Evolutionary conservation across 2,797 vertebrate genomes (phyloP).

Genomic region (Bradypodion ventrale): DNA sequence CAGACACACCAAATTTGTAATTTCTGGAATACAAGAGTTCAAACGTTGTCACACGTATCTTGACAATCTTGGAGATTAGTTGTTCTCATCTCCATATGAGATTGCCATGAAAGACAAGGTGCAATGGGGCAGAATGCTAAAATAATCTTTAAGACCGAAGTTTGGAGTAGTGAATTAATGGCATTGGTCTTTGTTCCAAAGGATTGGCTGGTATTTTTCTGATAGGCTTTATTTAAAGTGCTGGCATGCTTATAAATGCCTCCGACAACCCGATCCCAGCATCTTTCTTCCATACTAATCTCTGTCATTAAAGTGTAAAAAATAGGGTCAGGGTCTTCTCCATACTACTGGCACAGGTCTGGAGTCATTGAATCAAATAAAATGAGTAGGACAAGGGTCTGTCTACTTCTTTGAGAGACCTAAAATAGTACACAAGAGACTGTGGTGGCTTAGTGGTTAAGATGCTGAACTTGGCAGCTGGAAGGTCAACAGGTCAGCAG

Average conservation of each 20-base stretch:
- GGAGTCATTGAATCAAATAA: constrained; percentile 7
- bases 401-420: background rate
- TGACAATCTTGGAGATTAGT: background rate
- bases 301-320: background rate
- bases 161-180: background rate
- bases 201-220: background rate
- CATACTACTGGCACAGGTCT: background rate
- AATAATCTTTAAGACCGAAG: background rate
- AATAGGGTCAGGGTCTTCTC: background rate
- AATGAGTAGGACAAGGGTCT: background rate
- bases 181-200: background rate
- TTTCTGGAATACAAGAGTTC: background rate
- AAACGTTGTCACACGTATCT: background rate
- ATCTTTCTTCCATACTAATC: background rate
- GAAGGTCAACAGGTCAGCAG: too few relatives aligned
- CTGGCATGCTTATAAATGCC: background rate
- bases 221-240: background rate
- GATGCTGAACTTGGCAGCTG: too few relatives aligned
- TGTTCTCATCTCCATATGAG: background rate
- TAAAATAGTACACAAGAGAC: background rate
- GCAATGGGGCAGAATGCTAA: background rate
- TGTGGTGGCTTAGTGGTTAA: too few relatives aligned
- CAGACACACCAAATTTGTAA: background rate
- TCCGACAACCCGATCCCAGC: background rate
- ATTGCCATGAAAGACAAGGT: background rate